Evolutionary conservation across 2,888 invertebrate genomes (phyloP), one percentile per base, ranked within the genome.

Genomic region (Drosophila glabriapex): DNA sequence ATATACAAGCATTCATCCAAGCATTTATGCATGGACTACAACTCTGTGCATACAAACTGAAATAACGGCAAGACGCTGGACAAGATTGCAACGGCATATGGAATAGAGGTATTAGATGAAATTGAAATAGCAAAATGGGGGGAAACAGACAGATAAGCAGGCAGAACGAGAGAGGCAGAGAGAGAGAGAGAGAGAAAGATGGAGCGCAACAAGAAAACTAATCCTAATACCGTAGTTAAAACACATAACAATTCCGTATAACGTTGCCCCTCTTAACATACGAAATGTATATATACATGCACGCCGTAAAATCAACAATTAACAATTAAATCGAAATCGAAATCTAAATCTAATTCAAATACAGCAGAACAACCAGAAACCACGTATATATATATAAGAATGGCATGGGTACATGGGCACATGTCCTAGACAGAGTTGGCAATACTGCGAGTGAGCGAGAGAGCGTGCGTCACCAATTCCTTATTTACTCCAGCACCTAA

Each of bases 271-370:
- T 53, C 58, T 41, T 50, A 22, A 64, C 37, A 69, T n/a, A 70
- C 63, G 80, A 69, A 54, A 67, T 80, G 73, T 67, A 72, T 76
- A 72, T 76, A 76, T 62, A 65, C 62, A 81, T 52, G 65, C 72
- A 78, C 50, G 39, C 46, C 46, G 46, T 46, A 25, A 46, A 46
- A 46, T 46, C 75, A 75, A 35, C 35, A 35, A 35, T 39, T 53
- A 41, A 69, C 22, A 49, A 49, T 54, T 19, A 25, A 10, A 28
- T n/a, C 39, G 25, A 64, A 67, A n/a, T 58, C 16, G 2, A 61
- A 37, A 31, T n/a, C 39, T 25, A 64, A 67, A n/a, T 58, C 16
- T 9, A 61, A 37, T 4, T 22, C 49, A 56, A 41, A 54, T 46
- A 35, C 28, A 78, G 28, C 43, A 33, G 28, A 43, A 61, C 53